Percentiles rank a stretch among this genome's conserved stretches.
These are phyloP conservation scores for Dipodomys merriami DNA, from an alignment of 2,113 vertebrate species.

Conservation along the genomic window DNA sequence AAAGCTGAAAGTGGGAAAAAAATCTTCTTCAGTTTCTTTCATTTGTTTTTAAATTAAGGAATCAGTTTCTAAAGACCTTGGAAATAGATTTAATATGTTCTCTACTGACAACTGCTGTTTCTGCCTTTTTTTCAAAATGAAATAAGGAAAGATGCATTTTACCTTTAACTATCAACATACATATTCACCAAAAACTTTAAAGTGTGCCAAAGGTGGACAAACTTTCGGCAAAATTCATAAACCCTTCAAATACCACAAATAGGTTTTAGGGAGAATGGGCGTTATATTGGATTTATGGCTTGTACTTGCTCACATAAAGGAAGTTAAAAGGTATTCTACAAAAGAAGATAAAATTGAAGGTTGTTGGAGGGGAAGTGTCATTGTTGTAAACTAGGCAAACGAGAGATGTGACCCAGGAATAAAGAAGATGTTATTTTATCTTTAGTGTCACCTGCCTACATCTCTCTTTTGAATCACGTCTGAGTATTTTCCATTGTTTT, in stretches of 20 bases:
- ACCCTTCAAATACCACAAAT: conserved; percentile 59
- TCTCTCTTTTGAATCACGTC: conserved; percentile 77
- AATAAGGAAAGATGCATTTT: not conserved
- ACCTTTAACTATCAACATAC: not conserved
- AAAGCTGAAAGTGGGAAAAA: not conserved
- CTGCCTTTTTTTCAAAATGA: conserved; percentile 25
- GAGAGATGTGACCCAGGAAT: conserved; percentile 70
- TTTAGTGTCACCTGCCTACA: conserved; percentile 80
- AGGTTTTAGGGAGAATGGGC: conserved; percentile 49
- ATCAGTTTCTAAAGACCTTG: not conserved
- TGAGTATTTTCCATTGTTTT: conserved; percentile 81
- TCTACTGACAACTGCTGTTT: not conserved
- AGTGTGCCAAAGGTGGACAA: not conserved
- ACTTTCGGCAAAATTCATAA: conserved; percentile 59
- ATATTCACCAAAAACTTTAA: conserved; percentile 50
- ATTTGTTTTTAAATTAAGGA: conserved; percentile 36
- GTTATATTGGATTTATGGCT: conserved; percentile 82
- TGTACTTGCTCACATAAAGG: conserved; percentile 61
- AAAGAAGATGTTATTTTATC: conserved; percentile 80
- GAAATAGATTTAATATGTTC: not conserved
- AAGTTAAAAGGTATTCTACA: conserved; percentile 61
- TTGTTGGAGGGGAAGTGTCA: conserved; percentile 67
- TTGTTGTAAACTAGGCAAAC: conserved; percentile 73
- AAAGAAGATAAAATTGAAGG: conserved; percentile 79
- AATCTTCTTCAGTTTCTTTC: not conserved